Percentiles rank a stretch among this genome's conserved stretches.
These are phyloP conservation scores for Mobula birostris DNA, from an alignment of 2,113 vertebrate genomes.

Conservation along the genomic window DNA sequence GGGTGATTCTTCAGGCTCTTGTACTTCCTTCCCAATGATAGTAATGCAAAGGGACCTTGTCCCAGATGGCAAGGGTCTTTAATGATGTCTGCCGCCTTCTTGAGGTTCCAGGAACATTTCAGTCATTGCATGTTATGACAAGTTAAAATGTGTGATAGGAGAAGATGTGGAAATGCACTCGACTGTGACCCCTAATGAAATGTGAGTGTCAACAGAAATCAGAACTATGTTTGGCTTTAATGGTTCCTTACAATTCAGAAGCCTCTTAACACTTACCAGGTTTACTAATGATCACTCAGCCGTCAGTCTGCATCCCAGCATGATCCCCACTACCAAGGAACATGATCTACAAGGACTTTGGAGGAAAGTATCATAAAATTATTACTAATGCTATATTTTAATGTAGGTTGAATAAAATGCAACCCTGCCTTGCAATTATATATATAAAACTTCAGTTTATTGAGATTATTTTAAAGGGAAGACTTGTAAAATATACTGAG, in stretches of 20 bases:
- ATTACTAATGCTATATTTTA: background rate
- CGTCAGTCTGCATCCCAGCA: background rate
- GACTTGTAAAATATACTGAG: background rate
- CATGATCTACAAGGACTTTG: background rate
- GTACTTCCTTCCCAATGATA: no score
- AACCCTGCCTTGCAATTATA: background rate
- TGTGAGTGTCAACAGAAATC: no score
- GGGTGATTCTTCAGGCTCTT: no score
- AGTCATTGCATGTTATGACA: background rate
- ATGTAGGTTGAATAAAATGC: background rate
- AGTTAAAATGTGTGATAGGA: background rate
- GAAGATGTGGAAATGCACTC: no score
- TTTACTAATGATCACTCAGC: background rate
- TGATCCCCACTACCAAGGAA: background rate
- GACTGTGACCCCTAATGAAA: no score
- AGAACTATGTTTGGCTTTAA: no score
- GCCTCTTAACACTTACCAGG: background rate
- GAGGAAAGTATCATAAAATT: background rate
- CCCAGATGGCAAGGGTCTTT: no score
- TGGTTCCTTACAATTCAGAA: no score
- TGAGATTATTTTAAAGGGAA: background rate
- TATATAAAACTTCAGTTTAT: background rate
- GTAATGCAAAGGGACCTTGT: no score
- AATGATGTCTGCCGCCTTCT: no score
- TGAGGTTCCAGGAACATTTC: background rate